Evolutionary conservation across 2,113 vertebrate species (phyloP), one percentile per base, ranked within the genome.

Genomic region (Mormoops blainvillei): DNA sequence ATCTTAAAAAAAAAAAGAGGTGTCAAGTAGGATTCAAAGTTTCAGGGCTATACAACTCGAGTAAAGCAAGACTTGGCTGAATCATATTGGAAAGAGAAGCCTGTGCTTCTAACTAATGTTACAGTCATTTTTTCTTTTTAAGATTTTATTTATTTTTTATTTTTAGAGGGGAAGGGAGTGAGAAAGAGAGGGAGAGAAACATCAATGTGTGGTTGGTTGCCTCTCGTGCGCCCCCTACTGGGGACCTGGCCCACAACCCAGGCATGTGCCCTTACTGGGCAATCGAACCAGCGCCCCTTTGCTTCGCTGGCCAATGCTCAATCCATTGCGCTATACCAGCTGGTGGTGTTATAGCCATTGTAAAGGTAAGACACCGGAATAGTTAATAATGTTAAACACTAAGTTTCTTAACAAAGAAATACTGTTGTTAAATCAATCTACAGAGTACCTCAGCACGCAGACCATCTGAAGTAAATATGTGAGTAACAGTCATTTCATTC

Each of bases 401-500:
- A 84, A 33, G 38, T 70, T 88, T 95, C 67, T 89, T 43, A 87
- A 87, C 77, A 87, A 90, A 91, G 38, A 3, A 22, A 83, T 24
- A 61, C 1, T 61, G 1, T 4, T 65, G 4, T 54, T 82, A 16
- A 71, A 84, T 14, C 52, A 48, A 65, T 48, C 43, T 31, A 70
- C 4, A 31, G 67, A 98, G 11, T 98, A 99, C 99, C 99, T 99
- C 99, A n/a, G 99, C 99, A 93, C 99, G 99, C 85, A 99, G 98
- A 43, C 99, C 99, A 70, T 99, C 99, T 1, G 99, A 99, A 36
- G 99, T 99, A 98, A 99, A 99, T 97, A 99, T 97, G 95, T 99
- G 99, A 70, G 99, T 99, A 93, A 99, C 99, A 3, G 99, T 99
- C 99, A 99, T 99, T 98, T 99, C 99, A 86, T 99, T 99, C 98